phyloP scores from a whole-genome alignment of 2,888 invertebrate genomes.

The Aphidius colemani region DNA sequence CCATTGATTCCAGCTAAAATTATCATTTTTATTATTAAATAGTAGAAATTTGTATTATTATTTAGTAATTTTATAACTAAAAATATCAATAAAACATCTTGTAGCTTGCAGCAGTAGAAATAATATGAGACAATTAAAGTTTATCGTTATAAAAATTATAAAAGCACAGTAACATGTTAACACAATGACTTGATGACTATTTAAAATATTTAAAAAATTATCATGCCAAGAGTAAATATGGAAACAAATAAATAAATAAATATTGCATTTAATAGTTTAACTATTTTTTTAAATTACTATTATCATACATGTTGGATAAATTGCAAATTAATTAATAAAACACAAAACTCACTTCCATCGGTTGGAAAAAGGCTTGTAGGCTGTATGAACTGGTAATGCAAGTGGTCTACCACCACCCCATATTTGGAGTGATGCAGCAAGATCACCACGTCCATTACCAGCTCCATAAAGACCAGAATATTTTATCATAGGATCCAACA shows the following conservation, averaged over 20 bases:
- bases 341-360: slow-evolving; percentile 81
- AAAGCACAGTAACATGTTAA: no score
- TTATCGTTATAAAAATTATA: neutral
- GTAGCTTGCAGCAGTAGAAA: no score
- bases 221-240: no score
- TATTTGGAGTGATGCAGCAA: slow-evolving; percentile 86
- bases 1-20: slow-evolving; percentile 95
- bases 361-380: slow-evolving; percentile 89
- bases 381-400: slow-evolving; percentile 84
- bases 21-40: no score
- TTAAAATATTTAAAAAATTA: no score
- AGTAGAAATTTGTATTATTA: no score
- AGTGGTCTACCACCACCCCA: slow-evolving; percentile 80
- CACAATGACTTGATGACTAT: no score
- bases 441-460: slow-evolving; percentile 74
- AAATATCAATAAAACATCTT: no score
- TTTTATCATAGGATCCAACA: slow-evolving; percentile 86
- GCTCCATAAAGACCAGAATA: slow-evolving; percentile 88
- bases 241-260: no score
- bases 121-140: neutral
- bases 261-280: no score
- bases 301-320: no score
- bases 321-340: neutral
- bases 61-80: slow-evolving; percentile 53
- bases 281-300: no score